Base-by-base conservation (phyloP, 2,888 invertebrate genomes). In the Xestia rhomboidea region DNA sequence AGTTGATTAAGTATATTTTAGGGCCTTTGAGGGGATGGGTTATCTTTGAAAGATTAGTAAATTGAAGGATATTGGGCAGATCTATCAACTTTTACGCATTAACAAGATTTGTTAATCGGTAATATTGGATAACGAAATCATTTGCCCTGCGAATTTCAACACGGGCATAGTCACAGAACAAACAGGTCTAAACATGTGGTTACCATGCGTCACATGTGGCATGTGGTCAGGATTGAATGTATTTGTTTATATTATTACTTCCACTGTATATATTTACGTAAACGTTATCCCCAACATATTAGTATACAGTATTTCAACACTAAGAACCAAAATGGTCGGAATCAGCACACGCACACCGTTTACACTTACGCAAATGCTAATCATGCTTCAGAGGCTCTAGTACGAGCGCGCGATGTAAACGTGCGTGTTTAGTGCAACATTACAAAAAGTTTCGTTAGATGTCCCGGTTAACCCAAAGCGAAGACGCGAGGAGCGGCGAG, bases 211-310 rank as follows among this genome's bases (percentile, higher is more conserved):
- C 81, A 75, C 82, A 83, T 34, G 1, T 4, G 4, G 4, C 34
- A 34, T 82, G 83, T 82, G 82, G 75, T 62, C 49, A 67, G 66
- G 54, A 71, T 49, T 62, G 18, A 64, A 70, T 68, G 41, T 68
- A 49, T 49, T 80, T 83, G 73, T 83, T 76, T 83, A 79, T 68
- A 83, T 70, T 57, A 70, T 69, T 60, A 70, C 67, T 73, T 51
- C 34, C n/a, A 54, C 18, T 1, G n/a, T 57, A 70, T 67, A 41
- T 75, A 72, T 83, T 82, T 78, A 82, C 27, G n/a, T 69, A 57
- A 41, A 51, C 27, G 62, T 70, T 57, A 66, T 57, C 67, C 30
- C 13, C 18, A 41, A 44, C 6, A 74, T 38, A n/a, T 38, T 38
- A 38, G 15, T 15, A 15, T 63, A n/a, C 64, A 64, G 64, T 41